These are phyloP conservation scores for Orchesellides sinensis DNA, from an alignment of 2,888 invertebrate genomes.

Conservation along the genomic window DNA sequence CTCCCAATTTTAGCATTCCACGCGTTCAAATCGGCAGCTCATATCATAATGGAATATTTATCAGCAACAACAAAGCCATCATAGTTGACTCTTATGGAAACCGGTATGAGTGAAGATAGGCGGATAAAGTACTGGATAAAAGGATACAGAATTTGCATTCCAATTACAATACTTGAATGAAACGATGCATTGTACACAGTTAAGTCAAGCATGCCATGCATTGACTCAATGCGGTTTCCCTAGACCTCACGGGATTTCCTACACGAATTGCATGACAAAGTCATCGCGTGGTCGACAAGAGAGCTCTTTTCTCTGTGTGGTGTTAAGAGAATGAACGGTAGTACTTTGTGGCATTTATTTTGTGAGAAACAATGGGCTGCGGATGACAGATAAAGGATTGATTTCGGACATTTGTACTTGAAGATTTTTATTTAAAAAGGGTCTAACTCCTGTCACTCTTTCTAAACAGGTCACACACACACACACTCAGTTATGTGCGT, in stretches of 20 bases:
- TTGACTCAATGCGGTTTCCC: not conserved
- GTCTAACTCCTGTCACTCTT: constrained; percentile 17
- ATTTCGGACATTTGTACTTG: constrained; percentile 61
- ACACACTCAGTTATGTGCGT: not conserved
- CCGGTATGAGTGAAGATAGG: too few relatives aligned
- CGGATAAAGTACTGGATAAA: too few relatives aligned
- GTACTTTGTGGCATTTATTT: constrained; percentile 23
- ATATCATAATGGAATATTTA: too few relatives aligned
- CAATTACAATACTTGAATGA: constrained; percentile 40
- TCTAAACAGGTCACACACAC: not conserved
- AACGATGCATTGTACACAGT: not conserved
- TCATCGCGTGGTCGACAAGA: constrained; percentile 9
- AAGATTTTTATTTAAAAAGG: constrained; percentile 49
- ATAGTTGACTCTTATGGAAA: too few relatives aligned
- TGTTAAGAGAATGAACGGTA: constrained; percentile 36
- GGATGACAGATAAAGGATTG: constrained; percentile 58
- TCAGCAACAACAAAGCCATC: too few relatives aligned
- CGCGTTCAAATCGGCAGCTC: too few relatives aligned
- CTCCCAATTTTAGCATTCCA: too few relatives aligned
- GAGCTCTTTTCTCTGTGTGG: constrained; percentile 4
- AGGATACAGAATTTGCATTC: constrained; percentile 32
- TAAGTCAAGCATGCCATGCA: not conserved
- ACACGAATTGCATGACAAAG: constrained; percentile 38
- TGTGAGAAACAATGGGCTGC: constrained; percentile 48
- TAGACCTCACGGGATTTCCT: constrained; percentile 48